Percentiles rank a stretch among this genome's conserved stretches.
Conservation (phyloP, 2,888 invertebrate genomes). For the Amphipoea lucens region DNA sequence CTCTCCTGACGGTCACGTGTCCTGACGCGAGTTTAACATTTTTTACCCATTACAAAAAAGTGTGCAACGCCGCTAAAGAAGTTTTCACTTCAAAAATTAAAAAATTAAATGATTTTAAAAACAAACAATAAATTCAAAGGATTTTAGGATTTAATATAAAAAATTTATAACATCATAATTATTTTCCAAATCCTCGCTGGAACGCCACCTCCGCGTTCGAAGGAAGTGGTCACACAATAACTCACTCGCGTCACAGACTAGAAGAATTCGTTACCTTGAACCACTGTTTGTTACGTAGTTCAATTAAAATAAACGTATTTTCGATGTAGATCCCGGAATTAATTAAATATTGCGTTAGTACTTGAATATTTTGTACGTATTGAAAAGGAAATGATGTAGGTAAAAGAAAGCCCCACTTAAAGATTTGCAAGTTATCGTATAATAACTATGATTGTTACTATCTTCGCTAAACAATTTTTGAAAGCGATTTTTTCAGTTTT, state of each 20-base stretch:
- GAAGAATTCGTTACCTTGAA: constrained; percentile 40
- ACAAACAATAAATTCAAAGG: neutral
- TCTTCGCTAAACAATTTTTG: too few species aligned
- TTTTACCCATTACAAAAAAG: too few species aligned
- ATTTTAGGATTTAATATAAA: neutral
- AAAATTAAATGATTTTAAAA: too few species aligned
- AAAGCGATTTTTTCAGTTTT: neutral
- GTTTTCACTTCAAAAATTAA: too few species aligned
- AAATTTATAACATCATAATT: neutral
- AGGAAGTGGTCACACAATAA: constrained; percentile 51
- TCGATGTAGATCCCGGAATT: constrained; percentile 1
- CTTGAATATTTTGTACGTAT: neutral
- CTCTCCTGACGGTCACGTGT: too few species aligned
- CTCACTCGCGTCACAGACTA: constrained; percentile 22
- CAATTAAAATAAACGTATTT: too few species aligned
- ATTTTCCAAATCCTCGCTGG: neutral
- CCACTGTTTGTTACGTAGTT: constrained; percentile 10
- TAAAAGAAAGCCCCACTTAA: neutral
- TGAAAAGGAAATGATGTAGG: neutral
- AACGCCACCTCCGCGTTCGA: neutral
- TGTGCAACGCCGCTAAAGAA: too few species aligned
- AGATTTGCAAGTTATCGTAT: neutral
- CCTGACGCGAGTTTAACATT: too few species aligned
- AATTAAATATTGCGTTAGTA: neutral
- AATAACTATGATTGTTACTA: too few species aligned